A percentile compares a stretch with the other conserved stretches of the same genome.
Evolutionary conservation across 2,113 vertebrate genomes (phyloP).

Genomic region (pig (Sus scrofa)): DNA sequence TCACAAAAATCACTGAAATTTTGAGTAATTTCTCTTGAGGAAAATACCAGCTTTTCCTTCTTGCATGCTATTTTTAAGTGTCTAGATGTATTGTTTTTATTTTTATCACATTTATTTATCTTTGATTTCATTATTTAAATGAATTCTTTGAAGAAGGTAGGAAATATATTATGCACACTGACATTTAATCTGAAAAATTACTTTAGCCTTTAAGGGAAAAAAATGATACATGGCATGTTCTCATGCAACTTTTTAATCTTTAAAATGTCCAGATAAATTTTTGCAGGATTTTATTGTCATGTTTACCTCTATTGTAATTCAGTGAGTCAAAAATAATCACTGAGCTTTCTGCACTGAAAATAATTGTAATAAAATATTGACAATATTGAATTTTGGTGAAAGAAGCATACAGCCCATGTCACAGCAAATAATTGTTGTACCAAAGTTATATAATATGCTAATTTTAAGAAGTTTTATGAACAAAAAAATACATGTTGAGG

Average conservation of each 20-base stretch:
- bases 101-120: neutral
- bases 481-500: neutral
- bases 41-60: neutral
- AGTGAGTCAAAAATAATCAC: conserved; percentile 1
- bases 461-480: neutral
- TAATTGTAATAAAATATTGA: neutral
- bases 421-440: neutral
- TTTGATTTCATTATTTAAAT: neutral
- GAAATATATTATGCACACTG: neutral
- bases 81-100: neutral
- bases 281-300: conserved; percentile 12
- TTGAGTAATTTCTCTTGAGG: neutral
- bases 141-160: neutral
- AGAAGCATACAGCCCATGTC: neutral
- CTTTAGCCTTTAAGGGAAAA: neutral
- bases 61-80: neutral
- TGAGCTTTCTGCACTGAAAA: neutral
- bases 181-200: neutral
- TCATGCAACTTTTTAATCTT: neutral
- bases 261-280: neutral
- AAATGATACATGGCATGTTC: neutral
- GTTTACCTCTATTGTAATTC: neutral
- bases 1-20: neutral
- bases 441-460: neutral
- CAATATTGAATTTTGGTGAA: neutral